Percentiles rank a stretch among this genome's conserved stretches.
Conservation (phyloP, 92 coral and sea anemone genomes). For the Parazoanthus swiftii region DNA sequence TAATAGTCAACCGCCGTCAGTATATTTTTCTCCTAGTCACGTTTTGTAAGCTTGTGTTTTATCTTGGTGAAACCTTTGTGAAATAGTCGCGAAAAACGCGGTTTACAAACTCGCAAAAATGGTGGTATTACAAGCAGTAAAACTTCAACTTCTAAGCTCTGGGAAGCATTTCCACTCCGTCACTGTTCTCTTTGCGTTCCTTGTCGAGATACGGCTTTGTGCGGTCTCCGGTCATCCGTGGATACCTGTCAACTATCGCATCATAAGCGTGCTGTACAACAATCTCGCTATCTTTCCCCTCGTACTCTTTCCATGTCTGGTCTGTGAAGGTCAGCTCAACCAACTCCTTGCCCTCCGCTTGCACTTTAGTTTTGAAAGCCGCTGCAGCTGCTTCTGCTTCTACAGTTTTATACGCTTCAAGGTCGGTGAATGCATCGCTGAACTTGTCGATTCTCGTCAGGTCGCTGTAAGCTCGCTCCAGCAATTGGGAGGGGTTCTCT, state of each 20-base stretch:
- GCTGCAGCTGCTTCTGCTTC: conserved; percentile 80
- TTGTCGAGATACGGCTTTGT: conserved; percentile 68
- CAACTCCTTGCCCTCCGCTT: conserved; percentile 72
- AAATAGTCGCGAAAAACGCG: not conserved
- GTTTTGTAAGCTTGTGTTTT: too few species aligned
- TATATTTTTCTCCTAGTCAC: too few species aligned
- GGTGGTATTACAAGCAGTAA: not conserved
- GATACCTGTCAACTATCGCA: conserved; percentile 73
- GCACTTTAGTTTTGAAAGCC: conserved; percentile 74
- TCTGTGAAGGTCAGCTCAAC: conserved; percentile 71
- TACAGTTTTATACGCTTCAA: conserved; percentile 68
- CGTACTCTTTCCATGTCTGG: conserved; percentile 72
- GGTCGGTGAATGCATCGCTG: conserved; percentile 67
- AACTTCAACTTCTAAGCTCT: not conserved
- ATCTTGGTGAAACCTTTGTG: not conserved
- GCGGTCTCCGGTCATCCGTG: conserved; percentile 83
- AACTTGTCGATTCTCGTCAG: conserved; percentile 66
- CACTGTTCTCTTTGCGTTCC: not conserved
- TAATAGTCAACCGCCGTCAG: too few species aligned
- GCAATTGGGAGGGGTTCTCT: conserved; percentile 66
- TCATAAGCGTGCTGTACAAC: conserved; percentile 65
- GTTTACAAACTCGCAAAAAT: not conserved
- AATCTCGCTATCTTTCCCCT: conserved; percentile 52
- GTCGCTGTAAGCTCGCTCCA: conserved; percentile 70
- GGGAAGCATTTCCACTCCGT: conserved; percentile 33